Conservation (phyloP, 2,113 vertebrate species). For the Xiphophorus hellerii region DNA sequence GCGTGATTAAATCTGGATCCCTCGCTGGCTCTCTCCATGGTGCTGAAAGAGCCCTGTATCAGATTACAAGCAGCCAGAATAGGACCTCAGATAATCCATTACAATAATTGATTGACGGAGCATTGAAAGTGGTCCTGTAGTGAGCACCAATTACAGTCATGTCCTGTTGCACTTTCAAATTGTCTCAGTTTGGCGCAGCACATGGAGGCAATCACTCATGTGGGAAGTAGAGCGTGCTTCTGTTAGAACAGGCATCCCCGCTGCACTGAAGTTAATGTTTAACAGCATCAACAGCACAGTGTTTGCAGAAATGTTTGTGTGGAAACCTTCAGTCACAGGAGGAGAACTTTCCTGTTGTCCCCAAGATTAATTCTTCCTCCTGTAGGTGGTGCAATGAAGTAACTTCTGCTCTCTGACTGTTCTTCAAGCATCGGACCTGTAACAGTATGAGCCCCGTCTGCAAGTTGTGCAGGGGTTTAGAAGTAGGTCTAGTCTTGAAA, state of each 20-base stretch:
- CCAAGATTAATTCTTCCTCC: slow-evolving; percentile 43
- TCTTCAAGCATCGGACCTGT: not conserved
- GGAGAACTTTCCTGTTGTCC: slow-evolving; percentile 12
- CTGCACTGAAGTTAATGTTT: slow-evolving; percentile 40
- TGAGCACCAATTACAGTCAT: slow-evolving; percentile 87
- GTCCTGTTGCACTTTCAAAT: slow-evolving; percentile 77
- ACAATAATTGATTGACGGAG: slow-evolving; percentile 94
- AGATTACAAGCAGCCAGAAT: slow-evolving; percentile 92
- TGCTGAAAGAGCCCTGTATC: slow-evolving; percentile 94
- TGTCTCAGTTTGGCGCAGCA: slow-evolving; percentile 45
- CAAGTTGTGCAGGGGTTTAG: not conserved
- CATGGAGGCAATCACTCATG: slow-evolving; percentile 54
- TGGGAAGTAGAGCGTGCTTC: slow-evolving; percentile 36
- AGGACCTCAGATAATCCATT: slow-evolving; percentile 94
- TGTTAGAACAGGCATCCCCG: slow-evolving; percentile 16
- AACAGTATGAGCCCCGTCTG: not conserved
- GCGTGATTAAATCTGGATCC: slow-evolving; percentile 97
- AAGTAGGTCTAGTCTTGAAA: not conserved
- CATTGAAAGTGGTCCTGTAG: slow-evolving; percentile 86
- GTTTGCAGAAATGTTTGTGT: slow-evolving; percentile 1
- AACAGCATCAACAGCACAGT: slow-evolving; percentile 18
- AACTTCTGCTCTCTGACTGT: slow-evolving; percentile 29
- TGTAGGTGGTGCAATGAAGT: slow-evolving; percentile 72
- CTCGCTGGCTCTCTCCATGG: slow-evolving; percentile 92
- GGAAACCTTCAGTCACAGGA: slow-evolving; percentile 3